phyloP scores from a whole-genome alignment of 2,113 vertebrate genomes.

The Rhinichthys klamathensis region DNA sequence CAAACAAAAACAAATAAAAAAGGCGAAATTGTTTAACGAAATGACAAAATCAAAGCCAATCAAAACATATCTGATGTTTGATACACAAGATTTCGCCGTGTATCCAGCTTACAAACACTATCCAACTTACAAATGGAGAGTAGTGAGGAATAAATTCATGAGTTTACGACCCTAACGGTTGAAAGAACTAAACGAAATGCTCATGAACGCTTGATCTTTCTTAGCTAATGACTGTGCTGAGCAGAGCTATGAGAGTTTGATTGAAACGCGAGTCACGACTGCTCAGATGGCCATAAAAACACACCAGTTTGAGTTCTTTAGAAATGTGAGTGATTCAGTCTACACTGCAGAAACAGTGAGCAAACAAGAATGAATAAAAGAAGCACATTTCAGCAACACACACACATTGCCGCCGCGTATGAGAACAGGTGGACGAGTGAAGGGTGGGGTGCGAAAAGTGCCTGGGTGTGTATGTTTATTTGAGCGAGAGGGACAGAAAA shows the following conservation, averaged over 20 bases:
- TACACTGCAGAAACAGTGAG: not conserved
- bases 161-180: not conserved
- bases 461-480: slow-evolving; percentile 41
- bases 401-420: slow-evolving; percentile 59
- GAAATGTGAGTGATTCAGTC: slow-evolving; percentile 10
- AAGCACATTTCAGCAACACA: slow-evolving; percentile 56
- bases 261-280: not conserved
- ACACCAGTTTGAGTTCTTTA: slow-evolving; percentile 15
- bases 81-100: not conserved
- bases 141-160: not conserved
- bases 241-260: not conserved
- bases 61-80: not conserved
- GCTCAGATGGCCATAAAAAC: not conserved
- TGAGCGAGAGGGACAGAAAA: slow-evolving; percentile 27
- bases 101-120: not conserved
- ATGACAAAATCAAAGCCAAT: slow-evolving; percentile 14
- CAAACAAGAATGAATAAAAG: slow-evolving; percentile 13
- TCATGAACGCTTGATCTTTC: not conserved
- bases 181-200: not conserved
- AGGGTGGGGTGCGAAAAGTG: slow-evolving; percentile 48
- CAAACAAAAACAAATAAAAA: slow-evolving; percentile 8
- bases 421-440: slow-evolving; percentile 69
- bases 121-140: not conserved
- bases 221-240: no score
- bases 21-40: not conserved